Percentiles rank a stretch among this genome's conserved stretches.
phyloP scores from a whole-genome alignment of 2,888 invertebrate genomes.

The Coremacera marginata region DNA sequence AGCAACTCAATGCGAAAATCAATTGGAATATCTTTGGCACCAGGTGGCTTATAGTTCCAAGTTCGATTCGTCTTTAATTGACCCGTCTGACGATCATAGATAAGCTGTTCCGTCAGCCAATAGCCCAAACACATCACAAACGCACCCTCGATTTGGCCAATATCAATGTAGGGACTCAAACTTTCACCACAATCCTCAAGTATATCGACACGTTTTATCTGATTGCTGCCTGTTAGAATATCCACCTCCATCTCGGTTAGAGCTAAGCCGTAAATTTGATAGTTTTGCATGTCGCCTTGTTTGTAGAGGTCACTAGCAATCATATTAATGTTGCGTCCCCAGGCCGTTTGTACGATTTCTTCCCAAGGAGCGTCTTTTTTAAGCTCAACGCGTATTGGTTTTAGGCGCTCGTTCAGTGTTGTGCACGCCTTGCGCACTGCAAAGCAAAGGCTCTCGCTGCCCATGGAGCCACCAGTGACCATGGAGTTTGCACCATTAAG shows the following conservation, averaged over 20 bases:
- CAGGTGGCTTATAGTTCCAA: constrained; percentile 83
- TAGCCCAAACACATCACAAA: constrained; percentile 82
- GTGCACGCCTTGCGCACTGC: constrained; percentile 75
- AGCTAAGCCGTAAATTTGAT: constrained; percentile 73
- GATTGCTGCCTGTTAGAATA: constrained; percentile 80
- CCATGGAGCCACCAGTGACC: constrained; percentile 77
- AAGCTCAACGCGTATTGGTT: constrained; percentile 68
- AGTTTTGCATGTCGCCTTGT: constrained; percentile 70
- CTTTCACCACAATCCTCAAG: constrained; percentile 80
- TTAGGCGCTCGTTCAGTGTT: constrained; percentile 73
- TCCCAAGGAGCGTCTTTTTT: constrained; percentile 70
- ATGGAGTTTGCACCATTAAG: constrained; percentile 76
- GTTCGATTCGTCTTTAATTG: constrained; percentile 79
- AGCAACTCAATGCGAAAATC: constrained; percentile 79
- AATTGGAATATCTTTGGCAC: constrained; percentile 80
- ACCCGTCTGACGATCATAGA: constrained; percentile 75
- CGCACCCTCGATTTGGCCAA: constrained; percentile 82
- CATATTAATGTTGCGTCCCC: constrained; percentile 71
- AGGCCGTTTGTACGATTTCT: constrained; percentile 72
- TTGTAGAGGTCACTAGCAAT: constrained; percentile 74
- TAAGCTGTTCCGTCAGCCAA: constrained; percentile 78
- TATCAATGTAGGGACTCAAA: constrained; percentile 77
- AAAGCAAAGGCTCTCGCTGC: constrained; percentile 76
- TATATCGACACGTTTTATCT: constrained; percentile 76
- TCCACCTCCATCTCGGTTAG: constrained; percentile 81